Percentiles rank a stretch among this genome's conserved stretches.
Conservation (phyloP, 2,113 vertebrate species). For the Astatotilapia flaviijosephi region DNA sequence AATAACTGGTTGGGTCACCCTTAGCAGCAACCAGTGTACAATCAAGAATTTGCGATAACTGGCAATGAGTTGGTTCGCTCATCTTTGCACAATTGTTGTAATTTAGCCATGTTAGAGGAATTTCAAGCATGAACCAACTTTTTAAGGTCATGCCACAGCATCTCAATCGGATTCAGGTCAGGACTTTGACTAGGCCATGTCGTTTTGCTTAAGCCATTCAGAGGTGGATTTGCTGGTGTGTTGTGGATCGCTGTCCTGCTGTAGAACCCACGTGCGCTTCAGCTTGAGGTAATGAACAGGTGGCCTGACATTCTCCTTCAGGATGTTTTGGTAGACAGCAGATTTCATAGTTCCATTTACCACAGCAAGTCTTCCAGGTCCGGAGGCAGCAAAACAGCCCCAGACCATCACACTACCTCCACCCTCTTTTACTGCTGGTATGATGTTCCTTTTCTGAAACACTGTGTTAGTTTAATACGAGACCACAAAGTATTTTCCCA, state of each 20-base stretch:
- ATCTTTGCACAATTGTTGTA: neutral
- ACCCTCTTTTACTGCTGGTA: neutral
- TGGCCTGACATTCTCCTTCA: neutral
- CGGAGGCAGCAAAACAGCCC: neutral
- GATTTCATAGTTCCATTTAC: neutral
- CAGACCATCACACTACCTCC: neutral
- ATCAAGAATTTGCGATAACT: neutral
- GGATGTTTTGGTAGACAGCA: neutral
- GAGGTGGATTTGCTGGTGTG: neutral
- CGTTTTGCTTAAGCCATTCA: neutral
- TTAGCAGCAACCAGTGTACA: neutral
- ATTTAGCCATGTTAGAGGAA: fast-evolving
- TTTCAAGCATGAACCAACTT: neutral
- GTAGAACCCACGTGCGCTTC: neutral
- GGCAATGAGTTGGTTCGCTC: neutral
- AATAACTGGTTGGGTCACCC: neutral
- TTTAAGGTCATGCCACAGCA: neutral
- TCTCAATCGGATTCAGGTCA: neutral
- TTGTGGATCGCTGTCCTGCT: neutral
- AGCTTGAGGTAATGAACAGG: neutral
- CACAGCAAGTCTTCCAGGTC: neutral
- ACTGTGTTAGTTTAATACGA: neutral
- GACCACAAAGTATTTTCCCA: neutral
- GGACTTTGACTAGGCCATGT: neutral
- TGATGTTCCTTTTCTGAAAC: neutral